Base-by-base conservation (phyloP, 2,888 invertebrate species). In the Scaeva pyrastri region DNA sequence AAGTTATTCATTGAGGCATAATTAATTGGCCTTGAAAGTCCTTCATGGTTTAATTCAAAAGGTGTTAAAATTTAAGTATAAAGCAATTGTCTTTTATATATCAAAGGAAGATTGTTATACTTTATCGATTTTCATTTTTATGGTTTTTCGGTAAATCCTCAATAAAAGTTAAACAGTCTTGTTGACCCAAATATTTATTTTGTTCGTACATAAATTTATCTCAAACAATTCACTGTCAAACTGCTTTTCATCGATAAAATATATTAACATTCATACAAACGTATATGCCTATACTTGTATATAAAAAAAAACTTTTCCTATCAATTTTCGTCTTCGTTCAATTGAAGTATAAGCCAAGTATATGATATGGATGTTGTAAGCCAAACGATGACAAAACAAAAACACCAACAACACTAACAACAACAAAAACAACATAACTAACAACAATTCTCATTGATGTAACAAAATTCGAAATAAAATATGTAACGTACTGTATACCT, bases 401-500 rank as follows among this genome's bases (percentile, higher is more conserved):
- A 73, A 68, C 48, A 31, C 31, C 6, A 21, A 50, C 0, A 73
- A 68, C 41, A n/a, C n/a, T n/a, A 60, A 39, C 39, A 60, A 41
- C 8, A 50, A 12, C 6, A 21, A 4, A 31, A 31, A 31, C 31
- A 31, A 50, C 1, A 73, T 60, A 48, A 31, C 31, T 31, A 60
- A 39, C 39, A 60, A 14, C 21, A 60, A 45, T 26, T 52, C 71
- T 39, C 48, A 76, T 76, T 50, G 76, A 76, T 76, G 71, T 66
- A 45, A 76, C 41, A 41, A 56, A 74, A 64, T 64, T 64, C 31
- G 41, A 62, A 64, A 70, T 74, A 74, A 78, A 74, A 48, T 68
- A 19, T 39, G 68, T 70, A 78, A 19, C 26, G 68, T 70, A 78
- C 73, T 78, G 56, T 62, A 21, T 23, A 14, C 31, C 6, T 31